These are phyloP conservation scores for Leucophenga montana DNA, from an alignment of 2,888 invertebrate species.

Conservation along the genomic window DNA sequence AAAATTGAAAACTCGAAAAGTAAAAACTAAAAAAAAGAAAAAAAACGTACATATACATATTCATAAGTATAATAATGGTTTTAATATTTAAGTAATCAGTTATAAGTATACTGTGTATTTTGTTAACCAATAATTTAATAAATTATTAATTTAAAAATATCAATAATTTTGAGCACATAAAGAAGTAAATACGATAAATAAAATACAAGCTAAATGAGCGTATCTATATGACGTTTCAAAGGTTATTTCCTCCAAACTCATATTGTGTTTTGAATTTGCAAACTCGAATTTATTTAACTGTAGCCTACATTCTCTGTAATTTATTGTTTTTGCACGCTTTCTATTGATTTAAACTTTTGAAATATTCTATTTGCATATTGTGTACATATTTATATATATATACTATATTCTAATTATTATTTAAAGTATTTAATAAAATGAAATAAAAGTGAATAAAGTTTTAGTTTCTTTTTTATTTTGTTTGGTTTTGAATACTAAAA, in stretches of 20 bases:
- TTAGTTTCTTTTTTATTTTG: background rate
- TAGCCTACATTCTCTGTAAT: background rate
- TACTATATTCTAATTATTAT: background rate
- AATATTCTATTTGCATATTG: background rate
- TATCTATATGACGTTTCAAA: background rate
- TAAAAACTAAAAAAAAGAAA: conserved; percentile 28
- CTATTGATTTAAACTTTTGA: conserved; percentile 43
- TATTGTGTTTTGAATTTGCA: conserved; percentile 1
- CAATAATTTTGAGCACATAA: background rate
- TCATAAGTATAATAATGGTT: conserved; percentile 17
- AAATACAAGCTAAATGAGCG: background rate
- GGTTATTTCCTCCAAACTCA: conserved; percentile 1
- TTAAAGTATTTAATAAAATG: conserved; percentile 4
- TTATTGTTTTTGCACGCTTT: conserved; percentile 36
- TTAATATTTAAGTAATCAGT: conserved; percentile 32
- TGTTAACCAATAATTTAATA: conserved; percentile 12
- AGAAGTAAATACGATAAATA: background rate
- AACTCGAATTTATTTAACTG: conserved; percentile 11
- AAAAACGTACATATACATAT: conserved; percentile 20
- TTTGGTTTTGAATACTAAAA: background rate
- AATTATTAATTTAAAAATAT: background rate
- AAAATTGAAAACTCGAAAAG: conserved; percentile 44
- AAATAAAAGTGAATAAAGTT: background rate
- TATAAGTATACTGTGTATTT: conserved; percentile 7
- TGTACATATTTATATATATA: background rate